Evolutionary conservation across 2,113 vertebrate genomes (phyloP).

Genomic region (Numenius arquata): DNA sequence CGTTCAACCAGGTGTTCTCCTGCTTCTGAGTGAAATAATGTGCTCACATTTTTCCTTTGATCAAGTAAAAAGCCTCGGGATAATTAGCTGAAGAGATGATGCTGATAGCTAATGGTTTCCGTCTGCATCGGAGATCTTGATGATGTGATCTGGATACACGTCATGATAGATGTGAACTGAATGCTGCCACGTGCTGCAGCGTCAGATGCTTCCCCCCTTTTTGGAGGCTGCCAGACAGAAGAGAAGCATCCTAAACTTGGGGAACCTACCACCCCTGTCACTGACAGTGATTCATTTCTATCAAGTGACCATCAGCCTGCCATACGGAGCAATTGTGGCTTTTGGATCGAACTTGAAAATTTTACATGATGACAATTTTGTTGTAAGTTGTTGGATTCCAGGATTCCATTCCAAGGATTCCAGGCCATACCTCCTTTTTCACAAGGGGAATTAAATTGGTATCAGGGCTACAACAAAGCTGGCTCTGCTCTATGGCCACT

Average conservation of each 20-base stretch:
- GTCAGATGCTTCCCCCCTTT: not conserved
- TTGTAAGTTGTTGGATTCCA: not conserved
- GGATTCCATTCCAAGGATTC: not conserved
- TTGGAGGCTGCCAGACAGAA: not conserved
- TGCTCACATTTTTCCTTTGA: not conserved
- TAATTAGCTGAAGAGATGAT: not conserved
- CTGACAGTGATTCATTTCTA: not conserved
- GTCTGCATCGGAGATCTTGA: not conserved
- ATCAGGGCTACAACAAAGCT: not conserved
- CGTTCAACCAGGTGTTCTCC: not conserved
- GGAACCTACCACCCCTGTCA: no score
- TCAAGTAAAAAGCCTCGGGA: not conserved
- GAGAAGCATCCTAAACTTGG: not conserved
- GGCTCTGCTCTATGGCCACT: rapidly evolving
- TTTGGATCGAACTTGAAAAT: not conserved
- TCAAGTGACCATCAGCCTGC: not conserved
- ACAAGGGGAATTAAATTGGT: not conserved
- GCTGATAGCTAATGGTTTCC: not conserved
- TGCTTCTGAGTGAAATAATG: not conserved
- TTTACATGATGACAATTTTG: not conserved
- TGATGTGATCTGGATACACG: not conserved
- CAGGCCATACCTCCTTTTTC: not conserved
- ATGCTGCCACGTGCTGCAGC: not conserved
- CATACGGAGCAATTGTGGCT: not conserved
- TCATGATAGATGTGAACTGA: not conserved